A percentile compares a stretch with the other conserved stretches of the same genome.
Conservation (phyloP, 1,140 invertebrate species). For the Psix sp. region DNA sequence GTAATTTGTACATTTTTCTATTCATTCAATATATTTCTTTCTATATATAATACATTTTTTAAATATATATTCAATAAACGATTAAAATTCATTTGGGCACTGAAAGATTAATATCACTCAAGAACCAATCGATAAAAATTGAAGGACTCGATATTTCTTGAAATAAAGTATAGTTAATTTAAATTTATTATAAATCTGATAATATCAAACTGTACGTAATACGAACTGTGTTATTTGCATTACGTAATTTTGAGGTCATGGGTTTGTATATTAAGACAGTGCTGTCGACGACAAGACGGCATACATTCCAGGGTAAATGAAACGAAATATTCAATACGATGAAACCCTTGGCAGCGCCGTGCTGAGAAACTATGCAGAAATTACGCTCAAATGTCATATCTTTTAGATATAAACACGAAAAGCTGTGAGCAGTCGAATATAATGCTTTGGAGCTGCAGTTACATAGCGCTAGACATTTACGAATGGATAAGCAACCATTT, state of each 20-base stretch:
- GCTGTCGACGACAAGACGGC: slow-evolving; percentile 41
- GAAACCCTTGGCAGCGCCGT: slow-evolving; percentile 27
- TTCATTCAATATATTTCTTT: too few relatives aligned
- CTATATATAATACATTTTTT: too few relatives aligned
- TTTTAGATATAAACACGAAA: slow-evolving; percentile 32
- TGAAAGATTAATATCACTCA: too few relatives aligned
- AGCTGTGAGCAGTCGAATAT: slow-evolving; percentile 30
- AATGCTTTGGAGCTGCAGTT: slow-evolving; percentile 34
- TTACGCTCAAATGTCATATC: slow-evolving; percentile 55
- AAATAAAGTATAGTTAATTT: too few relatives aligned
- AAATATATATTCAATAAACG: too few relatives aligned
- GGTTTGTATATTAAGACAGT: slow-evolving; percentile 37
- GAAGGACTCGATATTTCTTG: too few relatives aligned
- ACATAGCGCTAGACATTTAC: slow-evolving; percentile 22
- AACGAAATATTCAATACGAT: slow-evolving; percentile 38
- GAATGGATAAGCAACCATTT: slow-evolving; percentile 16
- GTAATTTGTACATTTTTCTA: too few relatives aligned
- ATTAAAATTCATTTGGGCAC: too few relatives aligned
- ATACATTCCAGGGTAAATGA: slow-evolving; percentile 49
- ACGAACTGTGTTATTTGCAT: slow-evolving; percentile 17
- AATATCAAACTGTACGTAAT: neutral
- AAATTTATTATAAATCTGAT: too few relatives aligned
- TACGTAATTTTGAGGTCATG: slow-evolving; percentile 41
- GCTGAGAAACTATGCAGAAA: slow-evolving; percentile 30
- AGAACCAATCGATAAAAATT: too few relatives aligned